Evolutionary conservation across 2,113 vertebrate species (phyloP), one percentile per base, ranked within the genome.

Genomic region (Oreotragus oreotragus): DNA sequence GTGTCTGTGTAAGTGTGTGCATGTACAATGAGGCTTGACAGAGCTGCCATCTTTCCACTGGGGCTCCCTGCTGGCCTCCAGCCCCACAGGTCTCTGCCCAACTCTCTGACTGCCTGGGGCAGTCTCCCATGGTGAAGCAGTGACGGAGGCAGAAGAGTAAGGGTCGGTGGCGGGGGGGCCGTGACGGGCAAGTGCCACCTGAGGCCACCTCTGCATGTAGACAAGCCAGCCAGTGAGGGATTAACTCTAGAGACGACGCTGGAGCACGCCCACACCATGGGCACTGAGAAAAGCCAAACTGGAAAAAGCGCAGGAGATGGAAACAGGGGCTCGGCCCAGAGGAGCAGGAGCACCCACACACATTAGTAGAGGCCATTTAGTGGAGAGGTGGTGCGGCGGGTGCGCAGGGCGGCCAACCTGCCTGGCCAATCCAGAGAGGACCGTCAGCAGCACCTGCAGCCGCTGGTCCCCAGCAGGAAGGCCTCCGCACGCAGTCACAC

Each of bases 91-190:
- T 15, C 19, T 57, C 55, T n/a, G 57, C 28, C 57, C 28, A 51
- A 43, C 70, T 76, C 66, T 39, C 39, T 27, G 39, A 43, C 39
- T 76, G 70, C 39, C 70, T 76, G 70, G 70, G 39, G 12, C 23
- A 76, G 11, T 76, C 39, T 43, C 23, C 12, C 70, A 27, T 43
- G 23, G 39, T 76, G 70, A 43, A 76, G 12, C 36, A 43, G 23
- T 14, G 23, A 25, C 43, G n/a, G 19, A 70, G 10, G 66, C n/a
- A 70, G 19, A 39, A 70, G 19, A 39, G 66, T 10, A 10, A 23
- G 21, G 0, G 19, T 45, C 7, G 0, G 17, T 43, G 43, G 43
- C 3, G 1, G 17, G n/a, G 66, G 1, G 10, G 1, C 0, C 3
- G 28, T 77, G 73, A 77, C 1, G 1, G 3, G 19, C 86, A 10